phyloP scores from a whole-genome alignment of 2,888 invertebrate genomes.

The Agriopis aurantiaria region DNA sequence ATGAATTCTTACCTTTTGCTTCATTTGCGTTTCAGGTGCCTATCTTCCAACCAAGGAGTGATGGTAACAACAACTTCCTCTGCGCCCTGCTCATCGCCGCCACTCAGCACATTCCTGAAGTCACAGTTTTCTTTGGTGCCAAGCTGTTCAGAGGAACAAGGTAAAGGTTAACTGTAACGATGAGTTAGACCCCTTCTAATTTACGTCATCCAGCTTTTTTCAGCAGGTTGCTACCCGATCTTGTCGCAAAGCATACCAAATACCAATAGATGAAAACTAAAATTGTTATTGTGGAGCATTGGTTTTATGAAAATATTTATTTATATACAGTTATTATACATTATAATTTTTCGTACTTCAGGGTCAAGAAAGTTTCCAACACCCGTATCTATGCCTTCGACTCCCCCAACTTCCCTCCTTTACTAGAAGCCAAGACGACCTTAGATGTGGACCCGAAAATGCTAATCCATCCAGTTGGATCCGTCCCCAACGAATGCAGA shows the following conservation, averaged over 20 bases:
- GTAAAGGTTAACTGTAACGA: slow-evolving; percentile 47
- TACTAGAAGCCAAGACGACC: slow-evolving; percentile 87
- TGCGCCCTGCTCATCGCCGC: slow-evolving; percentile 96
- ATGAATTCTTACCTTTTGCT: too few relatives aligned
- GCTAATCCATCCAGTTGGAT: slow-evolving; percentile 72
- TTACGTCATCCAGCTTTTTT: too few relatives aligned
- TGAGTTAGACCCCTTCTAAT: too few relatives aligned
- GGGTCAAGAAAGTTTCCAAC: slow-evolving; percentile 92
- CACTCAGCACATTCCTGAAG: slow-evolving; percentile 96
- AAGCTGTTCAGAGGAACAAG: slow-evolving; percentile 95
- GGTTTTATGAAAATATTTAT: too few relatives aligned
- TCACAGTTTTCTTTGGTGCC: slow-evolving; percentile 96
- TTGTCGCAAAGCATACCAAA: too few relatives aligned
- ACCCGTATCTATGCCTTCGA: slow-evolving; percentile 93
- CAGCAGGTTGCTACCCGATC: too few relatives aligned
- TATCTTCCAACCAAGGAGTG: slow-evolving; percentile 96
- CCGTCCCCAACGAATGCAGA: slow-evolving; percentile 86
- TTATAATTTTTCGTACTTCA: slow-evolving; percentile 46
- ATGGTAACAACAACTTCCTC: slow-evolving; percentile 97
- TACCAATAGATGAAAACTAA: too few relatives aligned
- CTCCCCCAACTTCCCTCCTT: slow-evolving; percentile 93
- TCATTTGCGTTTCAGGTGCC: slow-evolving; percentile 88
- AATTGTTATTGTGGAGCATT: too few relatives aligned
- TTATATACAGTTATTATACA: not conserved
- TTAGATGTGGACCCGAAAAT: slow-evolving; percentile 91